Evolutionary conservation across 2,888 invertebrate species (phyloP).

Genomic region (Chrysolina americana): DNA sequence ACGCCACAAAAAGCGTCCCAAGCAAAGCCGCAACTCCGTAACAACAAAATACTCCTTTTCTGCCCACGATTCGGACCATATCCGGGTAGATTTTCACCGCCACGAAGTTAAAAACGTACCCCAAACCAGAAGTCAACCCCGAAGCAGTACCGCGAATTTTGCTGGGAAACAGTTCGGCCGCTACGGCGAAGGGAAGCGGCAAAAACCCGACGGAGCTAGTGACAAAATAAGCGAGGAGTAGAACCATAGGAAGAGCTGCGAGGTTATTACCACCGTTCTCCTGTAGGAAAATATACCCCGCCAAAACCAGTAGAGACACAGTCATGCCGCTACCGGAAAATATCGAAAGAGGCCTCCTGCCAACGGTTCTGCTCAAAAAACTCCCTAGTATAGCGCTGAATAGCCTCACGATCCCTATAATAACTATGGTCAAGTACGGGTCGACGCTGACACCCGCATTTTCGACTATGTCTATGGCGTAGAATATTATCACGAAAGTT

Average conservation of each 20-base stretch:
- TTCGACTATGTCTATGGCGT: constrained; percentile 72
- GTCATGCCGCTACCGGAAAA: constrained; percentile 74
- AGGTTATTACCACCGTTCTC: constrained; percentile 58
- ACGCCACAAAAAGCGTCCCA: constrained; percentile 70
- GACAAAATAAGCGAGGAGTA: constrained; percentile 71
- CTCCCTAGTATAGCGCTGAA: constrained; percentile 69
- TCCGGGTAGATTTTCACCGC: constrained; percentile 71
- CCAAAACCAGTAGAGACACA: constrained; percentile 71
- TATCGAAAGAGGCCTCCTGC: constrained; percentile 74
- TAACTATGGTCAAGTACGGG: constrained; percentile 70
- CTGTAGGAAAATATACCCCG: constrained; percentile 67
- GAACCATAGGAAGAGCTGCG: constrained; percentile 67
- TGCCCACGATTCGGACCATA: constrained; percentile 67
- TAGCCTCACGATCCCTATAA: constrained; percentile 71
- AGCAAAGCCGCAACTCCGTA: constrained; percentile 69
- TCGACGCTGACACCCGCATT: constrained; percentile 70
- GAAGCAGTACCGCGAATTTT: constrained; percentile 72
- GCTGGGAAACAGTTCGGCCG: constrained; percentile 73
- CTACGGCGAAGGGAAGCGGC: constrained; percentile 74
- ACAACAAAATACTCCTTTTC: constrained; percentile 71
- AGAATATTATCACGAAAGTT: constrained; percentile 73
- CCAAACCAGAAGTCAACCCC: constrained; percentile 70
- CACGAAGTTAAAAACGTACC: constrained; percentile 72
- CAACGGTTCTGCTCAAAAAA: constrained; percentile 72
- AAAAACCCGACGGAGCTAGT: constrained; percentile 72